Evolutionary conservation across 2,797 vertebrate genomes (phyloP).

Genomic region (Lutjanus campechanus): DNA sequence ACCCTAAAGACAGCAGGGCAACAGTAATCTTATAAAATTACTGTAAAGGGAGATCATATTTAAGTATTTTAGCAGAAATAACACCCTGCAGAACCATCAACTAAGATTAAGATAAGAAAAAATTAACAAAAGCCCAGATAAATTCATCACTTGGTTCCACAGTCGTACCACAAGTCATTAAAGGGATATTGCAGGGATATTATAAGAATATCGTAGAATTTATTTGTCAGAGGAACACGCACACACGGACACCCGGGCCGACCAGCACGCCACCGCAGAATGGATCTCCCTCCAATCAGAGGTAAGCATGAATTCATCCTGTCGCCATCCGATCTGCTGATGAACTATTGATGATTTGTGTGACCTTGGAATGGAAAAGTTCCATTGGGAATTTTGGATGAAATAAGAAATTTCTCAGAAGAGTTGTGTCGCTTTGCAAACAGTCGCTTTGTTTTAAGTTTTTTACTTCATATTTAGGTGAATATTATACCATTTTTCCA

Average conservation of each 20-base stretch:
- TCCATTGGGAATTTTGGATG: not conserved
- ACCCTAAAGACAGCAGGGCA: constrained; percentile 22
- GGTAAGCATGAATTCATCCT: constrained; percentile 73
- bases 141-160: not conserved
- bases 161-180: not conserved
- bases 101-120: not conserved
- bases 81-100: not conserved
- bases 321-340: constrained; percentile 51
- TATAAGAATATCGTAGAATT: not conserved
- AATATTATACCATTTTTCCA: not conserved
- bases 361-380: constrained; percentile 58
- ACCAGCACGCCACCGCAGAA: constrained; percentile 65
- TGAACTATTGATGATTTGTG: constrained; percentile 52
- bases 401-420: constrained; percentile 1
- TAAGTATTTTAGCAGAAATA: not conserved
- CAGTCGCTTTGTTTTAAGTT: not conserved
- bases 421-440: not conserved
- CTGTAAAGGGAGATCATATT: not conserved
- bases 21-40: not conserved
- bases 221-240: not conserved
- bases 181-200: constrained; percentile 1
- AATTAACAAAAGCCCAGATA: not conserved
- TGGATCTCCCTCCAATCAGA: constrained; percentile 86
- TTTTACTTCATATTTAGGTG: not conserved
- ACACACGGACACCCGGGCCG: constrained; percentile 50